phyloP scores from a whole-genome alignment of 2,888 invertebrate species.

The Apamea monoglypha region DNA sequence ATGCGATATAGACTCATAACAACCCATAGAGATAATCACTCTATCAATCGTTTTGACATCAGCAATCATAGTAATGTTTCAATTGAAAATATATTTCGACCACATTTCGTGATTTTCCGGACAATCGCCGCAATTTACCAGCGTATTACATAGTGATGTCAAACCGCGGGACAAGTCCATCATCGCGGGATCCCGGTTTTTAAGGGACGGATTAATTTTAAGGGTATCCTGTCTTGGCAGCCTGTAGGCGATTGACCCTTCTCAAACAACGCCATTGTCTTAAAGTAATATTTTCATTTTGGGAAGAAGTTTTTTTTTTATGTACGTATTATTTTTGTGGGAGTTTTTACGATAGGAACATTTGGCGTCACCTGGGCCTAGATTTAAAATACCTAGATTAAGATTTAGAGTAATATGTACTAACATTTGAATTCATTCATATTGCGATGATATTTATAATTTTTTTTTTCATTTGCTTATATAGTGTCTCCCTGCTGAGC shows the following conservation, averaged over 20 bases:
- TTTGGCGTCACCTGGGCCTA: conserved; percentile 32
- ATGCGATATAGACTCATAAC: conserved; percentile 6
- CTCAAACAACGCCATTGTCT: conserved; percentile 52
- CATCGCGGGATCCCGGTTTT: conserved; percentile 46
- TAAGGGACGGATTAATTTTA: conserved; percentile 60
- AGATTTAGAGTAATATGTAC: neutral
- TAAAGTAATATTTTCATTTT: conserved; percentile 53
- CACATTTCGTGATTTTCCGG: conserved; percentile 32
- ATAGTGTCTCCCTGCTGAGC: no score
- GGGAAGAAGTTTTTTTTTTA: conserved; percentile 30
- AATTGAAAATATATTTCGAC: conserved; percentile 47
- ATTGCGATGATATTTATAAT: no score
- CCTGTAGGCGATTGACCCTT: conserved; percentile 55
- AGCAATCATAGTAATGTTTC: conserved; percentile 44
- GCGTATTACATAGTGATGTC: conserved; percentile 52
- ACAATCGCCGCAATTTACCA: conserved; percentile 59
- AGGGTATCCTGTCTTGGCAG: conserved; percentile 38
- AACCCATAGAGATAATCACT: conserved; percentile 30
- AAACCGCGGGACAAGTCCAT: conserved; percentile 42
- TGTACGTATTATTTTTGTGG: conserved; percentile 21
- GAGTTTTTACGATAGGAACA: conserved; percentile 34
- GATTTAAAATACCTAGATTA: conserved; percentile 27
- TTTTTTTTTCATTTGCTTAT: no score
- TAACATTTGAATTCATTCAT: neutral
- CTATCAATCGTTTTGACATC: conserved; percentile 30